Conservation (phyloP, 2,888 invertebrate species). For the Odontocerum albicorne region DNA sequence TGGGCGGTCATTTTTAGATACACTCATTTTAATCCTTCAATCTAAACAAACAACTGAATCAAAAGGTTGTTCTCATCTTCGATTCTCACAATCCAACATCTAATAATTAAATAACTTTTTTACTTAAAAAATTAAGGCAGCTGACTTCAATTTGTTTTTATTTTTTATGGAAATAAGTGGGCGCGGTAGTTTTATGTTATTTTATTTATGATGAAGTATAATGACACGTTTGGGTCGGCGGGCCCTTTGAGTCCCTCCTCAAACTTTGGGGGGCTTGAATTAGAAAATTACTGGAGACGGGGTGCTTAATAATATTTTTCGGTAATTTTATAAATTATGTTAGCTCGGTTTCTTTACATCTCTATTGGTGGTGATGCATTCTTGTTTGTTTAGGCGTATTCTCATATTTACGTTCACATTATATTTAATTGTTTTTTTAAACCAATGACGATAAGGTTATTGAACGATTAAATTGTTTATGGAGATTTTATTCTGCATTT, state of each 20-base stretch:
- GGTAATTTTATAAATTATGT: background rate
- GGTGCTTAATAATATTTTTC: background rate
- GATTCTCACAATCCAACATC: no score
- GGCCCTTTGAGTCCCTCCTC: constrained; percentile 10
- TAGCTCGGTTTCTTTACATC: background rate
- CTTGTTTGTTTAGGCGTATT: background rate
- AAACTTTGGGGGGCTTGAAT: constrained; percentile 6
- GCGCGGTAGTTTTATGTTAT: constrained; percentile 7
- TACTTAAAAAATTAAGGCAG: no score
- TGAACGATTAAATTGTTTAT: no score
- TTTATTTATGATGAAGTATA: constrained; percentile 25
- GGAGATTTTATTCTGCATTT: no score
- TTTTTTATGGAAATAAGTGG: background rate
- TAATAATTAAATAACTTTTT: no score
- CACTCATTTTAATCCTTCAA: background rate
- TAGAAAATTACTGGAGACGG: background rate
- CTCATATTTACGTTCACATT: no score
- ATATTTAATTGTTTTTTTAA: no score
- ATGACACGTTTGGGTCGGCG: constrained; percentile 22
- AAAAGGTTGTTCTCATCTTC: background rate
- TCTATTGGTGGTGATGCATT: background rate
- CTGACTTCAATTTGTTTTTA: background rate
- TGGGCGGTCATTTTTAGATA: background rate
- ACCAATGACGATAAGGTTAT: no score
- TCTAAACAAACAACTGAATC: background rate